These are phyloP conservation scores for Osmerus mordax DNA, from an alignment of 2,113 vertebrate genomes.

Conservation along the genomic window DNA sequence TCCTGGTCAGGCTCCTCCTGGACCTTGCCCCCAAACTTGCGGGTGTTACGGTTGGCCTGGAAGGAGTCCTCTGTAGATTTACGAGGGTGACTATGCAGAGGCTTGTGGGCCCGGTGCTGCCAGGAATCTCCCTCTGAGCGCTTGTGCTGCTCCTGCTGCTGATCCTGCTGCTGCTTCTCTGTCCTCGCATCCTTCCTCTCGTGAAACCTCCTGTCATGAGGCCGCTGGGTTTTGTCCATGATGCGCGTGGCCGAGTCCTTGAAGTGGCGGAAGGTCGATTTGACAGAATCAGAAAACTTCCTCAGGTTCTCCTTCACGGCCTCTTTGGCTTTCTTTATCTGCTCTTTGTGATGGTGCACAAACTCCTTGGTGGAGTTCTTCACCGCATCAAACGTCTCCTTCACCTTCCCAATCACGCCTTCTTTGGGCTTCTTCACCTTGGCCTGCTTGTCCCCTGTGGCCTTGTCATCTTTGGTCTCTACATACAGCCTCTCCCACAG, in stretches of 20 bases:
- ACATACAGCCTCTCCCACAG: constrained; percentile 94
- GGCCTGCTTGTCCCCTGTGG: constrained; percentile 72
- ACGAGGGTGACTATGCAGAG: constrained; percentile 45
- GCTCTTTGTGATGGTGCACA: constrained; percentile 96
- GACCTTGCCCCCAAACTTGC: constrained; percentile 58
- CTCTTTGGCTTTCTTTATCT: constrained; percentile 96
- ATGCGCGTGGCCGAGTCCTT: constrained; percentile 86
- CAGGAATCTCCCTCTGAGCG: constrained; percentile 49
- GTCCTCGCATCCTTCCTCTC: constrained; percentile 64
- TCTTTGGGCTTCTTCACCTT: constrained; percentile 77
- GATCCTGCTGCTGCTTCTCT: constrained; percentile 57
- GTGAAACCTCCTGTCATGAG: constrained; percentile 57
- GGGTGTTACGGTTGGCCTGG: constrained; percentile 54
- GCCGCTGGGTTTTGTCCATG: constrained; percentile 78
- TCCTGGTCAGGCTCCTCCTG: constrained; percentile 45
- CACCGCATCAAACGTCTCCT: constrained; percentile 92
- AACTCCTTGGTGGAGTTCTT: constrained; percentile 98
- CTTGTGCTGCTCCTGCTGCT: constrained; percentile 47
- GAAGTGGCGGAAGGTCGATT: constrained; percentile 90
- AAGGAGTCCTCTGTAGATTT: constrained; percentile 55
- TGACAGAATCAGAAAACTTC: constrained; percentile 95
- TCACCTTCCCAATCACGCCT: constrained; percentile 83
- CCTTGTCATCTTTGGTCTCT: constrained; percentile 81
- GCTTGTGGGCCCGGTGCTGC: constrained; percentile 61
- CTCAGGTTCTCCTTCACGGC: constrained; percentile 94